A percentile compares a stretch with the other conserved stretches of the same genome.
Conservation (phyloP, 2,113 vertebrate species). For the Sphyrna mokarran region DNA sequence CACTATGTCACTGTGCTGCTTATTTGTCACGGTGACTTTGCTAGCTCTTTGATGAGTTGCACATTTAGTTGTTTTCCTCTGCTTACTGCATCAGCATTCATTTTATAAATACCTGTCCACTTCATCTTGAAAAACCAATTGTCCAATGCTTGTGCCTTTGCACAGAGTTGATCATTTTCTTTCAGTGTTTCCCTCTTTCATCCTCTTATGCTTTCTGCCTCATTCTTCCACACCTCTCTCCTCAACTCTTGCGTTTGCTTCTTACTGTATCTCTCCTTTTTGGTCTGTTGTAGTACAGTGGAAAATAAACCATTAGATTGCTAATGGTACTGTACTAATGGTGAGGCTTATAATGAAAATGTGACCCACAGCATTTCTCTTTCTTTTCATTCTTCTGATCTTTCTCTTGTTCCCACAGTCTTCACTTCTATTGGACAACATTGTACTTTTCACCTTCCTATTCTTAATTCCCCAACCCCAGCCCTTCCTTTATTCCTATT, state of each 20-base stretch:
- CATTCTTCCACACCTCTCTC: neutral
- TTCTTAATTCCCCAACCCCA: neutral
- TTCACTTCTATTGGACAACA: neutral
- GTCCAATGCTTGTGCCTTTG: slow-evolving; percentile 37
- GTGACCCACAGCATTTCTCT: neutral
- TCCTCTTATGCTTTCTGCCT: neutral
- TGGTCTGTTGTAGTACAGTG: neutral
- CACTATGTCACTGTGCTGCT: no score
- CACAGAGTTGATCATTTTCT: neutral
- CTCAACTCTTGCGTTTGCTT: neutral
- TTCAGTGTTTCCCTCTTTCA: neutral
- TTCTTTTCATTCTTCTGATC: neutral
- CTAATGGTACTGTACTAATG: neutral
- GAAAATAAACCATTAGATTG: neutral
- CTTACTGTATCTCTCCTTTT: neutral
- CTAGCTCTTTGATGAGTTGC: neutral
- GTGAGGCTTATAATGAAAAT: neutral
- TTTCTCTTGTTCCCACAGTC: neutral
- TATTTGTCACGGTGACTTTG: neutral
- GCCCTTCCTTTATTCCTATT: neutral
- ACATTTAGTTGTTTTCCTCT: neutral
- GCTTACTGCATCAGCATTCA: neutral
- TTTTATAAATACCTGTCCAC: neutral
- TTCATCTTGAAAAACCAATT: slow-evolving; percentile 18
- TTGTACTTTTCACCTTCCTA: neutral